These are phyloP conservation scores for Pipistrellus nathusii DNA, from an alignment of 2,797 vertebrate species.

Conservation along the genomic window DNA sequence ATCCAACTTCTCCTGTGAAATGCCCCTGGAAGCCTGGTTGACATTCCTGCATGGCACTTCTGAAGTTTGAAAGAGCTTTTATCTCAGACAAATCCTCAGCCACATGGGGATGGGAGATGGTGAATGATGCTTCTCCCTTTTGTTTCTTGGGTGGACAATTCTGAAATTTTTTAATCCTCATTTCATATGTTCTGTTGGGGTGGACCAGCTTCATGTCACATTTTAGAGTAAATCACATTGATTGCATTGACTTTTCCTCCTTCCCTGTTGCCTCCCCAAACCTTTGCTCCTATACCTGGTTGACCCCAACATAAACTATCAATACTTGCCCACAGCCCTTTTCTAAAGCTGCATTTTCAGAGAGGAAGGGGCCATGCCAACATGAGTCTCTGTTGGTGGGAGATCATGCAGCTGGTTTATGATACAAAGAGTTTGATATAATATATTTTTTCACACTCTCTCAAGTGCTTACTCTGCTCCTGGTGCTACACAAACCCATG, in stretches of 20 bases:
- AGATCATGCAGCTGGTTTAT: no score
- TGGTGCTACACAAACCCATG: accelerated
- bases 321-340: not conserved
- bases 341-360: not conserved
- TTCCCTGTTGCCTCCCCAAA: not conserved
- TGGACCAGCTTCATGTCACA: not conserved
- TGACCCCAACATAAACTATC: not conserved
- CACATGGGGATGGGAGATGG: not conserved
- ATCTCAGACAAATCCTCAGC: not conserved
- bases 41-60: not conserved
- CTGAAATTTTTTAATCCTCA: not conserved
- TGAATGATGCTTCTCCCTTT: not conserved
- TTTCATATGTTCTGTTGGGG: not conserved
- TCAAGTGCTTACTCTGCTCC: not conserved
- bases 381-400: no score
- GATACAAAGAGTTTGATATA: not conserved
- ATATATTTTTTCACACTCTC: no score
- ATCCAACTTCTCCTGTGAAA: not conserved
- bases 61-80: not conserved
- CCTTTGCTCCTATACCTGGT: no score
- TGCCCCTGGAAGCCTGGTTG: not conserved
- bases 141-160: not conserved
- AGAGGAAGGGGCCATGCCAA: not conserved
- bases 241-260: not conserved
- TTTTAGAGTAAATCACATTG: accelerated